A percentile compares a stretch with the other conserved stretches of the same genome.
These are phyloP conservation scores for Anguilla obscura DNA, from an alignment of 2,797 vertebrate genomes.

Conservation along the genomic window DNA sequence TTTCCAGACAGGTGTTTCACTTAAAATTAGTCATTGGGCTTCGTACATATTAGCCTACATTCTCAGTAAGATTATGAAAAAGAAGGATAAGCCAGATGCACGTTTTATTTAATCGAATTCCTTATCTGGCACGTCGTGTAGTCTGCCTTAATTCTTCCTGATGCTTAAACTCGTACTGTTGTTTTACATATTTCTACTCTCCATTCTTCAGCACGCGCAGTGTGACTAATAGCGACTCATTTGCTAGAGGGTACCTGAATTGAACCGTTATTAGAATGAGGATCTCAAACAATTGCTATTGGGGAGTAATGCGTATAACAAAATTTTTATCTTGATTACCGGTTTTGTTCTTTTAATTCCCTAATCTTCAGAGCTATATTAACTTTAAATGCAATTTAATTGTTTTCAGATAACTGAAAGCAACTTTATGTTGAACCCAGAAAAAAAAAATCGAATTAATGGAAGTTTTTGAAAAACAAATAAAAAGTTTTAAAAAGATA, in stretches of 20 bases:
- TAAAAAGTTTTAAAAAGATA: neutral
- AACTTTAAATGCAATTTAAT: neutral
- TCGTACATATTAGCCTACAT: neutral
- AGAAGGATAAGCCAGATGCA: neutral
- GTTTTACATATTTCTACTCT: neutral
- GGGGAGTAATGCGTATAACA: neutral
- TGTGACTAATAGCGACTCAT: neutral
- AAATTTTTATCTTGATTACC: neutral
- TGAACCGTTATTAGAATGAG: slow-evolving; percentile 14
- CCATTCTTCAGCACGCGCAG: neutral
- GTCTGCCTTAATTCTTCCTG: neutral
- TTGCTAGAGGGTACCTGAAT: neutral
- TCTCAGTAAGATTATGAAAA: neutral
- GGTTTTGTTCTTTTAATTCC: neutral
- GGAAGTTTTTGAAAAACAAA: neutral
- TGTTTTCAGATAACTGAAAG: neutral
- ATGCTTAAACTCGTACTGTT: neutral
- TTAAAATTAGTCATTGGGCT: neutral
- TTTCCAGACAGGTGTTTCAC: neutral
- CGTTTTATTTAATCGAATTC: neutral
- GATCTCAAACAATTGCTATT: neutral
- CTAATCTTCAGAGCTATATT: neutral
- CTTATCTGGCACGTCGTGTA: neutral
- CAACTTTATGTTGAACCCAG: neutral
- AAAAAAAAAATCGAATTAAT: neutral